Conservation (phyloP, 2,113 vertebrate species). For the Phrynosoma blainvillii region DNA sequence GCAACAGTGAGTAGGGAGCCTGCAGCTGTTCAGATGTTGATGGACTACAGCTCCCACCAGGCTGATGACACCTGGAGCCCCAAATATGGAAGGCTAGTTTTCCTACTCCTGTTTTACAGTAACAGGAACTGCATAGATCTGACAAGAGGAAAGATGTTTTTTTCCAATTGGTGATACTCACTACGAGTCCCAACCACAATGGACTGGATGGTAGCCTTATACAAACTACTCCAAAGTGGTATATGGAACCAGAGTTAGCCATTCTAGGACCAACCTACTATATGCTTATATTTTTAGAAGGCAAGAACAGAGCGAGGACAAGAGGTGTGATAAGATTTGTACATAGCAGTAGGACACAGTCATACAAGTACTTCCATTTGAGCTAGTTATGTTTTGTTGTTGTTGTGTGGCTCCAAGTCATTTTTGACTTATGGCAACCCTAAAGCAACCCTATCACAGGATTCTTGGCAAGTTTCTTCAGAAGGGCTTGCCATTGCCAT, state of each 20-base stretch:
- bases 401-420: too few species aligned
- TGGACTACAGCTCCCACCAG: background rate
- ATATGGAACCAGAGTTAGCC: background rate
- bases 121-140: background rate
- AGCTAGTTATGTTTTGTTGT: background rate
- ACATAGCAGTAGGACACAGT: background rate
- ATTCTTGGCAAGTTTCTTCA: too few species aligned
- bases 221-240: too few species aligned
- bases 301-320: background rate
- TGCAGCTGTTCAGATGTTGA: background rate
- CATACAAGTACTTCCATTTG: background rate
- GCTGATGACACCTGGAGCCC: background rate
- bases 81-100: background rate
- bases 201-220: too few species aligned
- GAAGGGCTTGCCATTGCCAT: too few species aligned
- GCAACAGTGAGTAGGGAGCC: background rate
- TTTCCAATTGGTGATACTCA: background rate
- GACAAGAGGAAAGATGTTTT: background rate
- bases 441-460: too few species aligned
- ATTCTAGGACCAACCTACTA: background rate
- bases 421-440: too few species aligned
- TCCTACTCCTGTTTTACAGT: background rate
- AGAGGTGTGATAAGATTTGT: background rate
- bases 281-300: background rate
- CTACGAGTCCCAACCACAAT: background rate